These are phyloP conservation scores for Loriculus beryllinus DNA, from an alignment of 2,797 vertebrate species.

Conservation along the genomic window DNA sequence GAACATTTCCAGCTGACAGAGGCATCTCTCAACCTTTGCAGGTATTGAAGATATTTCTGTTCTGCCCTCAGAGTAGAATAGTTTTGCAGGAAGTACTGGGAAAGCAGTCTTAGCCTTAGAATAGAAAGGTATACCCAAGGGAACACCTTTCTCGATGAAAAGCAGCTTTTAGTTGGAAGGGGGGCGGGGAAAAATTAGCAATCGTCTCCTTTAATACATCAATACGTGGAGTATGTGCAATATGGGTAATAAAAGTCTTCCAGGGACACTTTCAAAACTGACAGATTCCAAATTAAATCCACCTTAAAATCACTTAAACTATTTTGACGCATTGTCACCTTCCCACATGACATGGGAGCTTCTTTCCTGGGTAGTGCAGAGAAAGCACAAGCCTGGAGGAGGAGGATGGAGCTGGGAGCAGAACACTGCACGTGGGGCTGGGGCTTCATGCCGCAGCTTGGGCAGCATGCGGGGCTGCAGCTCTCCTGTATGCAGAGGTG, in stretches of 20 bases:
- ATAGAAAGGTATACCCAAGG: background rate
- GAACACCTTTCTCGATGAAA: background rate
- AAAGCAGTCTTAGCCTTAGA: slow-evolving; percentile 3
- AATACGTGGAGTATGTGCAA: background rate
- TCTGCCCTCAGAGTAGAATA: background rate
- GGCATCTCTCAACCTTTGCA: slow-evolving; percentile 17
- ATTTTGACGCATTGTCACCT: background rate
- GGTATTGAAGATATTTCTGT: background rate
- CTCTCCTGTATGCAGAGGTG: background rate
- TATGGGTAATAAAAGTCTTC: background rate
- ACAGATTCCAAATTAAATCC: background rate
- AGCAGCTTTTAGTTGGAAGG: background rate
- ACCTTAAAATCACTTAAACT: background rate
- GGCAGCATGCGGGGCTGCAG: accelerated
- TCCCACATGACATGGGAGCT: background rate
- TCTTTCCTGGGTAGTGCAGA: background rate
- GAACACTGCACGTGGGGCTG: accelerated
- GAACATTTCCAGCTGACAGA: background rate
- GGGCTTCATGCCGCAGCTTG: accelerated
- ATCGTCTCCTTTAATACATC: background rate
- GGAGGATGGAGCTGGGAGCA: background rate
- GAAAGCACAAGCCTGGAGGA: background rate
- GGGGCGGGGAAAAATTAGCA: background rate
- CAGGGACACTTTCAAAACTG: background rate
- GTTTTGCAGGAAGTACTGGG: background rate